phyloP scores from a whole-genome alignment of 2,113 vertebrate species.

The Rhagologus leucostigma region DNA sequence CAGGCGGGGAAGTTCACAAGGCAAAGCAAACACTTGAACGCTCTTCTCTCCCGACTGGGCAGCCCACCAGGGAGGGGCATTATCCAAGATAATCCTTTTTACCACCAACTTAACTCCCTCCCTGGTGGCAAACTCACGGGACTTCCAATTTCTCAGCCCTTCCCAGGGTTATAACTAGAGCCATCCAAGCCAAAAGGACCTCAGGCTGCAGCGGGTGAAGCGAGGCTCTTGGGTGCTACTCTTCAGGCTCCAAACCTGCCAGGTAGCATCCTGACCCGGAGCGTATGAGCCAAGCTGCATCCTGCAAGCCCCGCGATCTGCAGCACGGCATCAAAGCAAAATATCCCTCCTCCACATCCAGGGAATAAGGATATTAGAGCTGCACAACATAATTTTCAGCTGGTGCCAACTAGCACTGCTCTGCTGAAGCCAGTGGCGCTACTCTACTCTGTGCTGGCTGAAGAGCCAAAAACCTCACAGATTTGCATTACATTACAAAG shows the following conservation, averaged over 20 bases:
- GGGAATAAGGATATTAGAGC: not conserved
- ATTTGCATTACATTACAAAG: not conserved
- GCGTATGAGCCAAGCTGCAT: fast-evolving
- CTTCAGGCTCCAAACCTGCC: not conserved
- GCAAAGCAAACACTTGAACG: not conserved
- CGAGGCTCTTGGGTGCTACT: not conserved
- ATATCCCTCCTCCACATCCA: not conserved
- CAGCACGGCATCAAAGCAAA: not conserved
- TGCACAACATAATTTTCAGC: not conserved
- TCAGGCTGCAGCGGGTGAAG: not conserved
- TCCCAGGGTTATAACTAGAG: not conserved
- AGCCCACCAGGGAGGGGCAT: not conserved
- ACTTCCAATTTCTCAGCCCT: not conserved
- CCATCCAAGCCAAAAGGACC: not conserved
- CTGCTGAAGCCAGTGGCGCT: not conserved
- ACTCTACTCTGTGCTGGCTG: not conserved
- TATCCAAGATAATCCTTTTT: not conserved
- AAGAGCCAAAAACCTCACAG: not conserved
- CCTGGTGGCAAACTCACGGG: not conserved
- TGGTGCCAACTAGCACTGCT: not conserved
- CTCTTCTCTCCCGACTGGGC: not conserved
- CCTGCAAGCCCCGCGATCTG: not conserved
- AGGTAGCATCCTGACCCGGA: not conserved
- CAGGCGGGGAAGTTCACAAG: not conserved
- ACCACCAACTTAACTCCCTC: not conserved